phyloP scores from a whole-genome alignment of 1,140 invertebrate genomes.

The Tetramorium simillimum region DNA sequence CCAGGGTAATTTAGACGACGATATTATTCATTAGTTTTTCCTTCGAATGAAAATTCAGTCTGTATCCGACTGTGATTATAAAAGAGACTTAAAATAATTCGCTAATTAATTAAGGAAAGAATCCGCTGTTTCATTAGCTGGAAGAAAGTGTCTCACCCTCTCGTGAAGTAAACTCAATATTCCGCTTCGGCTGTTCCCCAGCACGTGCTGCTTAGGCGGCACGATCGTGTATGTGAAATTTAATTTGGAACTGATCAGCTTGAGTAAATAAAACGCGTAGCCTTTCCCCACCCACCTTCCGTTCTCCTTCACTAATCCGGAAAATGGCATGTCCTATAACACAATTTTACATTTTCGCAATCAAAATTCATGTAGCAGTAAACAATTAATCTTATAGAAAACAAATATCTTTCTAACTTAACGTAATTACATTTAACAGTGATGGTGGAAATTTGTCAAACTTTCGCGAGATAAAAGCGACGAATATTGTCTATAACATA shows the following conservation, averaged over 20 bases:
- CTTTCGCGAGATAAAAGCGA: not conserved
- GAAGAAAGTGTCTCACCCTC: constrained; percentile 83
- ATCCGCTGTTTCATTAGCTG: not conserved
- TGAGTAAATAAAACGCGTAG: constrained; percentile 90
- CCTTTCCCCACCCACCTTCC: constrained; percentile 87
- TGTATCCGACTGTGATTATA: not conserved
- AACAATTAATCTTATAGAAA: not conserved
- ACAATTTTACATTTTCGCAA: constrained; percentile 33
- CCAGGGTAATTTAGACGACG: not conserved
- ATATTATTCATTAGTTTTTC: not conserved
- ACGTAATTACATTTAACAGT: not conserved
- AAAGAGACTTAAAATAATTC: not conserved
- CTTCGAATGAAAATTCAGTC: not conserved
- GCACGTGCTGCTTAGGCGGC: constrained; percentile 86
- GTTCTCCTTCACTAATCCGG: constrained; percentile 83
- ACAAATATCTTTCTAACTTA: not conserved
- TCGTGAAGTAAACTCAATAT: constrained; percentile 87
- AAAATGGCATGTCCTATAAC: constrained; percentile 80
- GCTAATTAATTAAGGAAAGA: not conserved
- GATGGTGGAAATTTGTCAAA: constrained; percentile 1
- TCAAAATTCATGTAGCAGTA: not conserved
- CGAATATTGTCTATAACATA: not conserved
- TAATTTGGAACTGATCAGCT: constrained; percentile 89
- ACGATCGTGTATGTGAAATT: constrained; percentile 91
- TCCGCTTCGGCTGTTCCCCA: constrained; percentile 86